Percentiles rank a stretch among this genome's conserved stretches.
phyloP scores from a whole-genome alignment of 2,113 vertebrate species.

The Oryzias woworae region DNA sequence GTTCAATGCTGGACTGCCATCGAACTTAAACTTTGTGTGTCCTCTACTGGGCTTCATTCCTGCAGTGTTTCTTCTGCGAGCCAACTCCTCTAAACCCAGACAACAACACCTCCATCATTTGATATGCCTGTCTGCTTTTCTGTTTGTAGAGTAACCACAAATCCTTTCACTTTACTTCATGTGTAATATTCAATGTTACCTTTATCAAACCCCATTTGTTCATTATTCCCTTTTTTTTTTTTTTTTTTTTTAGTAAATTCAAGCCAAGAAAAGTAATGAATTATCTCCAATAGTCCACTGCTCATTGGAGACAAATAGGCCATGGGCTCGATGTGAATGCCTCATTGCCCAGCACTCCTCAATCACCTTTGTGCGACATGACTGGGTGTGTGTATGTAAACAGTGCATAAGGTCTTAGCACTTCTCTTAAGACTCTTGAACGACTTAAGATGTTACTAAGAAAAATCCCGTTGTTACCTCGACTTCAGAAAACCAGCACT shows the following conservation, averaged over 20 bases:
- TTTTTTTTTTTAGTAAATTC: background rate
- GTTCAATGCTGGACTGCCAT: no score
- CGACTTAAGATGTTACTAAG: slow-evolving; percentile 46
- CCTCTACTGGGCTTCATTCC: slow-evolving; percentile 41
- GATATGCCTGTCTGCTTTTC: no score
- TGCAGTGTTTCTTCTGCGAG: slow-evolving; percentile 56
- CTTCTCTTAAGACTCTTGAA: slow-evolving; percentile 45
- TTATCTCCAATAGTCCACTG: slow-evolving; percentile 52
- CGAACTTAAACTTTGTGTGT: slow-evolving; percentile 7
- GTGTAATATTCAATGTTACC: background rate
- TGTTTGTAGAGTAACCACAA: no score
- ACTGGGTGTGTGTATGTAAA: slow-evolving; percentile 69
- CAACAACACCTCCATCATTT: slow-evolving; percentile 54
- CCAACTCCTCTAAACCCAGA: slow-evolving; percentile 71
- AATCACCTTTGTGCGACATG: slow-evolving; percentile 57
- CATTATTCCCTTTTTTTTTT: background rate
- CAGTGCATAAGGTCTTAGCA: slow-evolving; percentile 41
- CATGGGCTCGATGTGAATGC: slow-evolving; percentile 51
- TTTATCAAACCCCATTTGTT: background rate
- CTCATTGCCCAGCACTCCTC: slow-evolving; percentile 65
- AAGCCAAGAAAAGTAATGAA: slow-evolving; percentile 11
- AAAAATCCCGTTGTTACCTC: slow-evolving; percentile 31
- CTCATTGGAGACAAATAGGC: slow-evolving; percentile 63
- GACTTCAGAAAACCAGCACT: slow-evolving; percentile 35
- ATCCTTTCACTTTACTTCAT: background rate